Evolutionary conservation across 2,113 vertebrate species (phyloP).

Genomic region (Guaruba guarouba): DNA sequence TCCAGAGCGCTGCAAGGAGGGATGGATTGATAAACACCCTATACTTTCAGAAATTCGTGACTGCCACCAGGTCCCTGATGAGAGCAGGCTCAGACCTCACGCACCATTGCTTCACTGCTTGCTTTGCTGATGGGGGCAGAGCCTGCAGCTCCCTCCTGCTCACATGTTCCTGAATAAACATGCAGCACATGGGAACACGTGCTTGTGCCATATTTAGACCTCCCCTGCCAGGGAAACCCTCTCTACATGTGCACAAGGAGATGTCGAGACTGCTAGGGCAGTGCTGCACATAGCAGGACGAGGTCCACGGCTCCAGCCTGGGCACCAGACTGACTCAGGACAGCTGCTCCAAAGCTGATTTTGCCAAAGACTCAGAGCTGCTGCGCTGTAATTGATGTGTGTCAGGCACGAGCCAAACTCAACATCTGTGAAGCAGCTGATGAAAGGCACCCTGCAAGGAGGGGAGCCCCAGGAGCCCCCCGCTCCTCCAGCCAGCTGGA

Average conservation of each 20-base stretch:
- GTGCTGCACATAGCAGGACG: accelerated
- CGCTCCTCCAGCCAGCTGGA: constrained; percentile 20
- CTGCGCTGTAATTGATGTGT: background rate
- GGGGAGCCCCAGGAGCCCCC: background rate
- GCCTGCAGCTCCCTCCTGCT: background rate
- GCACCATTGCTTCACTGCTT: background rate
- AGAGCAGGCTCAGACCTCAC: background rate
- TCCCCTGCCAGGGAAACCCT: background rate
- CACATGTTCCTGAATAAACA: background rate
- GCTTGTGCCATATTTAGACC: background rate
- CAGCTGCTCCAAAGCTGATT: constrained; percentile 33
- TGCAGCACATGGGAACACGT: accelerated
- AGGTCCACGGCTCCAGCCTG: background rate
- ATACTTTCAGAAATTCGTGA: background rate
- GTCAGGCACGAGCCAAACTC: constrained; percentile 9
- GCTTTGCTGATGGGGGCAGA: accelerated
- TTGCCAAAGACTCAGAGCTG: background rate
- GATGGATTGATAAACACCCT: background rate
- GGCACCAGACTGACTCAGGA: background rate
- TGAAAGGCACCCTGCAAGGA: background rate
- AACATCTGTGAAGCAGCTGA: constrained; percentile 22
- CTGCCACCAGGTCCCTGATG: accelerated
- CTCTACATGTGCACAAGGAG: background rate
- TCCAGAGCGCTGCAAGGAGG: background rate
- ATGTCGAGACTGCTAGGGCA: background rate